Evolutionary conservation across 1,140 invertebrate species (phyloP).

Genomic region (Colletes latitarsis): DNA sequence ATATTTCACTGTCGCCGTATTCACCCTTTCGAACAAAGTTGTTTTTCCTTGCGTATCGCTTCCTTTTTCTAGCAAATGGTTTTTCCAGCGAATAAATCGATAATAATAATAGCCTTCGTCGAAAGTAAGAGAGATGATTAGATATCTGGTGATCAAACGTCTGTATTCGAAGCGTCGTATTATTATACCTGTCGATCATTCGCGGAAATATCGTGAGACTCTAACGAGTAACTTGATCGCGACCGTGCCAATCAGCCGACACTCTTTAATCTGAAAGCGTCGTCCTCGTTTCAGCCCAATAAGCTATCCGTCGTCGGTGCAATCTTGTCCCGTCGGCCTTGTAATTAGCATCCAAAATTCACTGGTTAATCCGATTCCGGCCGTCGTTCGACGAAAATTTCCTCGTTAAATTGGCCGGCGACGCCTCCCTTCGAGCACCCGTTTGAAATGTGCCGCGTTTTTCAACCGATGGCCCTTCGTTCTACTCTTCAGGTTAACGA

Average conservation of each 20-base stretch:
- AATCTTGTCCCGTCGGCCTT: slow-evolving; percentile 19
- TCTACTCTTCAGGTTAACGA: too few relatives aligned
- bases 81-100: too few relatives aligned
- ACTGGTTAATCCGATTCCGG: slow-evolving; percentile 32
- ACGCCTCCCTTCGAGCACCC: background rate
- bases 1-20: too few relatives aligned
- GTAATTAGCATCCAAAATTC: slow-evolving; percentile 46
- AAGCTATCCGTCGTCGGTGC: background rate
- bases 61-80: too few relatives aligned
- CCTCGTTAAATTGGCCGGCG: slow-evolving; percentile 8
- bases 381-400: slow-evolving; percentile 22
- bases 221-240: slow-evolving; percentile 5
- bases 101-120: too few relatives aligned
- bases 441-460: background rate
- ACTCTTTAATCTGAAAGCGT: slow-evolving; percentile 21
- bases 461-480: background rate
- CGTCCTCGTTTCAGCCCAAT: slow-evolving; percentile 7
- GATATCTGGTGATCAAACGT: too few relatives aligned
- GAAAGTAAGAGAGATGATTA: too few relatives aligned
- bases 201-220: background rate
- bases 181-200: background rate
- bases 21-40: too few relatives aligned
- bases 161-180: too few relatives aligned
- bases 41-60: too few relatives aligned
- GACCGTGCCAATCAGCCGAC: background rate